Evolutionary conservation across 2,888 invertebrate species (phyloP).

Genomic region (Eledona agricola): DNA sequence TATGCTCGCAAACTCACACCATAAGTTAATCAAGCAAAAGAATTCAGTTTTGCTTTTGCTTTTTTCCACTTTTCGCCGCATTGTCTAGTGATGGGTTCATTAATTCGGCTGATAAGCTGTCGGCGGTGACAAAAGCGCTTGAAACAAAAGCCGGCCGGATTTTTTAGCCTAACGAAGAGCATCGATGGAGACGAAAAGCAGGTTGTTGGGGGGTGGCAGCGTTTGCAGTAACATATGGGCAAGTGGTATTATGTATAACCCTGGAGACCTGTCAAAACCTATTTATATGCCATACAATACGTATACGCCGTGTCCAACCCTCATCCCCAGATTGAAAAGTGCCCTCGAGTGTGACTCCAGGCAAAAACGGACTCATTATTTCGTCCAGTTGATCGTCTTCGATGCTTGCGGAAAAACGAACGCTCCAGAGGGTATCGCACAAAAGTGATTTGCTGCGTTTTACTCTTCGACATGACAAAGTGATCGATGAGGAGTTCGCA

Average conservation of each 20-base stretch:
- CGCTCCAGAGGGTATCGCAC: conserved; percentile 32
- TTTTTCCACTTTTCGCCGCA: conserved; percentile 16
- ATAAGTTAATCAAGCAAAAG: conserved; percentile 56
- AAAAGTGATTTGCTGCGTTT: conserved; percentile 49
- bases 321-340: conserved; percentile 31
- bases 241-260: conserved; percentile 63
- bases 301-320: conserved; percentile 43
- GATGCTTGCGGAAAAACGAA: conserved; percentile 15
- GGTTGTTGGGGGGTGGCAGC: conserved; percentile 43
- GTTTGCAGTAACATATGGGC: conserved; percentile 60
- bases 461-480: conserved; percentile 51
- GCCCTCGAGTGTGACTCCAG: conserved; percentile 32
- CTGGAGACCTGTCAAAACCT: conserved; percentile 62
- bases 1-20: conserved; percentile 52
- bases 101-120: conserved; percentile 31
- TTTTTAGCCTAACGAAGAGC: no score
- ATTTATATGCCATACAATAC: conserved; percentile 59
- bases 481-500: conserved; percentile 59
- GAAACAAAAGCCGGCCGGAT: conserved; percentile 16
- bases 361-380: conserved; percentile 31
- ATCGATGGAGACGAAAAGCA: conserved; percentile 37
- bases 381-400: conserved; percentile 11
- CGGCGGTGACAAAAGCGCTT: conserved; percentile 12
- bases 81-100: conserved; percentile 22
- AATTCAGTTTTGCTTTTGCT: conserved; percentile 37